Percentiles rank a stretch among this genome's conserved stretches.
Evolutionary conservation across 2,888 invertebrate genomes (phyloP).

Genomic region (Epistrophe grossulariae): DNA sequence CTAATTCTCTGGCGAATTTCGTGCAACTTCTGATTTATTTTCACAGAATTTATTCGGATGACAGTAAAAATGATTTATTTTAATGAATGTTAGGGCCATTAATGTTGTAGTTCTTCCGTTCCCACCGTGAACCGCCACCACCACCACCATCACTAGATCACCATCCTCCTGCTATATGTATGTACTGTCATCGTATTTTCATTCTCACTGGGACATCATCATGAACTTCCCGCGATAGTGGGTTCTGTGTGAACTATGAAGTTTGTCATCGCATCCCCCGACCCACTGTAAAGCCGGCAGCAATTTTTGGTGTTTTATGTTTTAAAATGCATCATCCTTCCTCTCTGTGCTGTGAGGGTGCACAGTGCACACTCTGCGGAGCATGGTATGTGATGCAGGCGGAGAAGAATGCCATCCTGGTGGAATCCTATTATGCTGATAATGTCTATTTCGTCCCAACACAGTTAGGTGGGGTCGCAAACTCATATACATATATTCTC

Average conservation of each 20-base stretch:
- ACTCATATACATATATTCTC: conserved; percentile 16
- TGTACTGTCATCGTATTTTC: conserved; percentile 57
- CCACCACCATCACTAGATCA: neutral
- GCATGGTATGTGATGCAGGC: neutral
- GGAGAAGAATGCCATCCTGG: conserved; percentile 30
- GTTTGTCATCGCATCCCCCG: conserved; percentile 18
- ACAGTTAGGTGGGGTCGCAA: conserved; percentile 32
- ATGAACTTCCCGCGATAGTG: conserved; percentile 55
- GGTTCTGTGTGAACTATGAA: conserved; percentile 24
- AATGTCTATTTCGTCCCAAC: conserved; percentile 62
- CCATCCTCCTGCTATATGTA: neutral
- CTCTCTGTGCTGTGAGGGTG: neutral
- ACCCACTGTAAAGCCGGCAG: conserved; percentile 2
- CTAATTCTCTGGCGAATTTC: conserved; percentile 69
- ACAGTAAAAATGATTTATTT: conserved; percentile 76
- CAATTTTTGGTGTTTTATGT: conserved; percentile 61
- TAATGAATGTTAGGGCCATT: conserved; percentile 74
- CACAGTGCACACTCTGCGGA: neutral
- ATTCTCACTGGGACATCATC: conserved; percentile 39
- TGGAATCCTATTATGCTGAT: conserved; percentile 68
- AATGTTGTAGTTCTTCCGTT: conserved; percentile 48
- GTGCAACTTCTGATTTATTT: conserved; percentile 71
- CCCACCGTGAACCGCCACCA: neutral
- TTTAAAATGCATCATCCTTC: conserved; percentile 61
- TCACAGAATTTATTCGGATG: conserved; percentile 70